Conservation (phyloP, 1,140 invertebrate species). For the Drosophila fuyamai region DNA sequence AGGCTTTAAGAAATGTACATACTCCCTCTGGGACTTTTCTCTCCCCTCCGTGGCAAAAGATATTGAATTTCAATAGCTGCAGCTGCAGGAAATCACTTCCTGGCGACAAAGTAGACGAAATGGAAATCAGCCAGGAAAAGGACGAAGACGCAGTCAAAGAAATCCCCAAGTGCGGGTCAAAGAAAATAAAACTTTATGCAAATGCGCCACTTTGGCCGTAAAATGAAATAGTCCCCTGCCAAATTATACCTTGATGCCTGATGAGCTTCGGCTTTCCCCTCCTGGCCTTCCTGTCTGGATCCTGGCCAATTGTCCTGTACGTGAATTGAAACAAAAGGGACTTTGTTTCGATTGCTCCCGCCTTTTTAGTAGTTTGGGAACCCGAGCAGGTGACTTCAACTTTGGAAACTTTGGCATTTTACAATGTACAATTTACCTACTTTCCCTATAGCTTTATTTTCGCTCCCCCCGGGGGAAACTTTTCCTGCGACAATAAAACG, state of each 20-base stretch:
- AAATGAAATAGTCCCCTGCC: conserved; percentile 79
- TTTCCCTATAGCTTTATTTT: conserved; percentile 31
- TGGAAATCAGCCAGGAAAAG: conserved; percentile 44
- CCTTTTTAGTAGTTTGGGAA: conserved; percentile 64
- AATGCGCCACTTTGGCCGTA: conserved; percentile 80
- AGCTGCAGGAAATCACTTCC: conserved; percentile 71
- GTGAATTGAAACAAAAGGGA: conserved; percentile 78
- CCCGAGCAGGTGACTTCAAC: conserved; percentile 76
- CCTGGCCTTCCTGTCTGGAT: conserved; percentile 12
- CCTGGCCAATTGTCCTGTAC: conserved; percentile 56
- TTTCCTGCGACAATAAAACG: conserved; percentile 42
- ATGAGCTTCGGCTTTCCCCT: conserved; percentile 48
- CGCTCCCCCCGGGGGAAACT: conserved; percentile 21
- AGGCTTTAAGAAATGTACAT: conserved; percentile 55
- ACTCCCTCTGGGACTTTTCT: conserved; percentile 1
- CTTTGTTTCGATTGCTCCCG: conserved; percentile 17
- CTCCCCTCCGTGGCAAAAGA: conserved; percentile 25
- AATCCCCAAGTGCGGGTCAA: conserved; percentile 79
- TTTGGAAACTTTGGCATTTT: conserved; percentile 68
- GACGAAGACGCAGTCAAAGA: conserved; percentile 37
- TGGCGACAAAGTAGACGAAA: conserved; percentile 63
- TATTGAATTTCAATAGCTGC: conserved; percentile 79
- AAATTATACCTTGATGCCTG: conserved; percentile 81
- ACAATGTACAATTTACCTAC: conserved; percentile 56
- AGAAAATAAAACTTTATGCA: conserved; percentile 83